Conservation (phyloP, 2,797 vertebrate genomes). For the Phylloscopus collybita region DNA sequence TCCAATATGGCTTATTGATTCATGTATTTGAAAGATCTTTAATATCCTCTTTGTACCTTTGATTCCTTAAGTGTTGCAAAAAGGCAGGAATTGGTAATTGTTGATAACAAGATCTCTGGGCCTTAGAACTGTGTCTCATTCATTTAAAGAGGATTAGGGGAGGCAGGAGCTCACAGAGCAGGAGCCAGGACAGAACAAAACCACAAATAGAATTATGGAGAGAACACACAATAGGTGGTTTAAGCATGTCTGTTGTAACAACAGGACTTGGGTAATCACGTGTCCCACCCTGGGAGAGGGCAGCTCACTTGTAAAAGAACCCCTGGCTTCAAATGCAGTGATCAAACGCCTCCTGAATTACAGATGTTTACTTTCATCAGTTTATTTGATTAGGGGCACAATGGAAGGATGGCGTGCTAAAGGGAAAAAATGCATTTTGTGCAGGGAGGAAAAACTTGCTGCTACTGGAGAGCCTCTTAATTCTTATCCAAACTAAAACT, state of each 20-base stretch:
- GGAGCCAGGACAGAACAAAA: constrained; percentile 80
- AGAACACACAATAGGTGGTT: constrained; percentile 84
- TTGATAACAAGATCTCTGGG: constrained; percentile 76
- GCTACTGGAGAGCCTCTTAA: constrained; percentile 65
- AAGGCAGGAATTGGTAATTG: constrained; percentile 79
- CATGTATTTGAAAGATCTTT: constrained; percentile 51
- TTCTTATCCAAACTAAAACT: constrained; percentile 70
- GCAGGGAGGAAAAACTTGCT: constrained; percentile 37
- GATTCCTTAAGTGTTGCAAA: constrained; percentile 77
- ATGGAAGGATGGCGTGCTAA: constrained; percentile 60
- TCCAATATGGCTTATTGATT: constrained; percentile 60
- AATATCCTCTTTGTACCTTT: constrained; percentile 61
- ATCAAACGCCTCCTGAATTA: constrained; percentile 70
- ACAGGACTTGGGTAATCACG: constrained; percentile 69
- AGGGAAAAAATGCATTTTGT: constrained; percentile 53
- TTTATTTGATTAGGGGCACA: constrained; percentile 66
- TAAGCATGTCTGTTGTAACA: constrained; percentile 81
- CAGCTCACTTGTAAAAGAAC: constrained; percentile 53
- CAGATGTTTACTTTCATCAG: constrained; percentile 76
- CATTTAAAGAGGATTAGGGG: constrained; percentile 80
- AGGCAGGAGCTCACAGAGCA: constrained; percentile 80
- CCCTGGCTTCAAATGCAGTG: constrained; percentile 38
- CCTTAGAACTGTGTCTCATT: constrained; percentile 75
- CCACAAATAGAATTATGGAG: constrained; percentile 86
- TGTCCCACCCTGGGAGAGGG: constrained; percentile 75